Evolutionary conservation across 2,888 invertebrate species (phyloP).

Genomic region (Fabriciana adippe): DNA sequence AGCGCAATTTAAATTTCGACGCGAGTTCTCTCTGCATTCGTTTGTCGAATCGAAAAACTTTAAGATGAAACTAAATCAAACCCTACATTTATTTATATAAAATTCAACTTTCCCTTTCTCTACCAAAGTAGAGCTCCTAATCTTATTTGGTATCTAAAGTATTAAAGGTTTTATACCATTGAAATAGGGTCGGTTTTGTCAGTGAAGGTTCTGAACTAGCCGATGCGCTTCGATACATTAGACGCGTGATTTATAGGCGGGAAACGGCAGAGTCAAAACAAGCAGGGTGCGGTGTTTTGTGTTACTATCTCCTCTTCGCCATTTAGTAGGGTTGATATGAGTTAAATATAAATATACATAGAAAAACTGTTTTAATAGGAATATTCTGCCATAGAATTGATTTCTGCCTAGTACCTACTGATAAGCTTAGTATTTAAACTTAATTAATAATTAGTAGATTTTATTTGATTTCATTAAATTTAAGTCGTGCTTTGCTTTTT

Average conservation of each 20-base stretch:
- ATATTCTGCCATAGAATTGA: too few relatives aligned
- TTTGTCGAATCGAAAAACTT: constrained; percentile 50
- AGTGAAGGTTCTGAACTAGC: constrained; percentile 56
- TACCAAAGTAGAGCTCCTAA: constrained; percentile 28
- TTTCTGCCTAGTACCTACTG: too few relatives aligned
- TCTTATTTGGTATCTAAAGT: constrained; percentile 28
- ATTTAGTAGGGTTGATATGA: constrained; percentile 53
- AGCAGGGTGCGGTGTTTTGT: constrained; percentile 55
- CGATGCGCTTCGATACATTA: constrained; percentile 79
- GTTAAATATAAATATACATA: background rate
- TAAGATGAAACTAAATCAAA: constrained; percentile 43
- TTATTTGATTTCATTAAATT: too few relatives aligned
- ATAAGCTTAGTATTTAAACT: too few relatives aligned
- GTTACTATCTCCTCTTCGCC: constrained; percentile 30
- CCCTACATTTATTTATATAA: constrained; percentile 36
- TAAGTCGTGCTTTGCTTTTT: too few relatives aligned
- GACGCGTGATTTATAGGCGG: constrained; percentile 77
- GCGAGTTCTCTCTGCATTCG: constrained; percentile 44
- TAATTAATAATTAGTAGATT: too few relatives aligned
- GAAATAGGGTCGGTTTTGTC: constrained; percentile 44
- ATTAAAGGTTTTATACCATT: constrained; percentile 9
- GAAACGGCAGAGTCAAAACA: constrained; percentile 77
- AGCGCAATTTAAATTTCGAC: background rate
- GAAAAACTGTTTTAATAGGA: background rate
- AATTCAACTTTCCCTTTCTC: constrained; percentile 25